Evolutionary conservation across 1,140 invertebrate species (phyloP), one percentile per base, ranked within the genome.

Genomic region (Arctopsyche grandis): DNA sequence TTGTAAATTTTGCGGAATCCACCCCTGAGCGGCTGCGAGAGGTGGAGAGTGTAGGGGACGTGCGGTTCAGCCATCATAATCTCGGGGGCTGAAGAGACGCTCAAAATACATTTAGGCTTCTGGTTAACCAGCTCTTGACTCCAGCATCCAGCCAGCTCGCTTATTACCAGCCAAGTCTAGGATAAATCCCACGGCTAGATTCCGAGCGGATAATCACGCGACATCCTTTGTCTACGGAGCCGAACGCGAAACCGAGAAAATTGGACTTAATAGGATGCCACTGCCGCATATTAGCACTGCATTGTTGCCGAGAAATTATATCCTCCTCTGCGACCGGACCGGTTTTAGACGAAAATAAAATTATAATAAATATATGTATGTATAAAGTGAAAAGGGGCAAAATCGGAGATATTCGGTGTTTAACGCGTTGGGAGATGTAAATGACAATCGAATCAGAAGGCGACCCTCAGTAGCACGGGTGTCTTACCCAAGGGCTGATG

Each of bases 61-160:
- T 63, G 74, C 52, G 74, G 74, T 63, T 76, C 74, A 76, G 56
- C 74, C 74, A 76, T 76, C 74, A 63, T 76, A 76, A 74, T 76
- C 74, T 76, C 56, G 56, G n/a, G 43, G 48, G 14, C 43, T 44
- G 46, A 48, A 74, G 71, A 74, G 71, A 74, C 56, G 74, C 52
- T 76, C 56, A 66, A 76, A 76, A 76, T 76, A 76, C 74, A 76
- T 76, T 76, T 76, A 76, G 74, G 74, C 74, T 76, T 76, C 74
- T 76, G 74, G 74, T 76, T 76, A 76, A 76, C 74, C 74, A 76
- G 74, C 74, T 63, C 74, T 76, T 76, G 74, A 76, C 74, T 76
- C 74, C 74, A 66, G 63, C 21, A 66, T 66, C 21, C 74, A 63
- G n/a, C 26, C 69, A 70, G 71, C 56, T 76, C 74, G 74, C 74